phyloP scores from a whole-genome alignment of 2,888 invertebrate genomes.

The Apamea monoglypha region DNA sequence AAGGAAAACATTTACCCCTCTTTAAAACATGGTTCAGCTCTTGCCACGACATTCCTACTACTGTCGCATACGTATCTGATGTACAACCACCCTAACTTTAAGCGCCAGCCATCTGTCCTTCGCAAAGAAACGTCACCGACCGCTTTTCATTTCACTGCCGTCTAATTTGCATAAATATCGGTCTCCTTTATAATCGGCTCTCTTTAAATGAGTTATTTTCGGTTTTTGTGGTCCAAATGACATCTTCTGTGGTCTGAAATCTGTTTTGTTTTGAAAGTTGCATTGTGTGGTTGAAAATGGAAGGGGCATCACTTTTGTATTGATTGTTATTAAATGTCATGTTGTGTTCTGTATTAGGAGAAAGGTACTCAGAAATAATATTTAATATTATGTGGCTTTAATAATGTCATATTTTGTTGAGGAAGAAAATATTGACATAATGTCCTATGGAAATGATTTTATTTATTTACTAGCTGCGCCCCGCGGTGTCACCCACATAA shows the following conservation, averaged over 20 bases:
- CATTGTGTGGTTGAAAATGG: not conserved
- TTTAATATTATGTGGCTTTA: not conserved
- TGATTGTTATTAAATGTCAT: conserved; percentile 2
- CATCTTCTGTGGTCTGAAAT: conserved; percentile 22
- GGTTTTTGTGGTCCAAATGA: conserved; percentile 45
- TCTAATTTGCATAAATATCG: conserved; percentile 70
- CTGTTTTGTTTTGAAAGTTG: conserved; percentile 22
- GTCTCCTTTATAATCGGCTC: conserved; percentile 60
- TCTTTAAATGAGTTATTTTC: conserved; percentile 65
- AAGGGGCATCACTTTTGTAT: not conserved
- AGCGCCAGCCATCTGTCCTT: conserved; percentile 67
- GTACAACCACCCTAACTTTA: conserved; percentile 40
- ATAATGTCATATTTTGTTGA: not conserved
- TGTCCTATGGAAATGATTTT: not conserved
- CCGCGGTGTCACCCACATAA: too few relatives aligned
- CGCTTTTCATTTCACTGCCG: conserved; percentile 54
- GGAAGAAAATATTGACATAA: not conserved
- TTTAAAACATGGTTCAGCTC: not conserved
- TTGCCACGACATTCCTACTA: not conserved
- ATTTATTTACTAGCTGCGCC: too few relatives aligned
- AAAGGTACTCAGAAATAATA: not conserved
- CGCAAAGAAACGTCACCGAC: conserved; percentile 59
- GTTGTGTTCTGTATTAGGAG: not conserved
- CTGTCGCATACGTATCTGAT: conserved; percentile 7
- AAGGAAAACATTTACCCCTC: too few relatives aligned